These are phyloP conservation scores for Chrysina gloriosa DNA, from an alignment of 2,888 invertebrate genomes.

Conservation along the genomic window DNA sequence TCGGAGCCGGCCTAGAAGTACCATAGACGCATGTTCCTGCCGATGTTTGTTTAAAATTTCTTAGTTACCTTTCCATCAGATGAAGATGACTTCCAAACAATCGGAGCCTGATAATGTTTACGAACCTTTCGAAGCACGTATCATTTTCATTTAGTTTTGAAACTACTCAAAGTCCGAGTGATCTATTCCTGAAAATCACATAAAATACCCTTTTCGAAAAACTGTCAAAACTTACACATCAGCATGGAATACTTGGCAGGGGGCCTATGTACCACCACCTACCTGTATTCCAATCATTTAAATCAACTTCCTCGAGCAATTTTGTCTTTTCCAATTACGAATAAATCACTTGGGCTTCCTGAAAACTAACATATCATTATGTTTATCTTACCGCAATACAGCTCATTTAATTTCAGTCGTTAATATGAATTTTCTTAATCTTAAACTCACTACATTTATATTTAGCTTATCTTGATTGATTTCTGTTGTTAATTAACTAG, in stretches of 20 bases:
- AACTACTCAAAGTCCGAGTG: slow-evolving; percentile 54
- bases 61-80: slow-evolving; percentile 59
- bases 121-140: slow-evolving; percentile 62
- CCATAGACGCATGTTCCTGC: slow-evolving; percentile 50
- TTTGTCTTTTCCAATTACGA: not conserved
- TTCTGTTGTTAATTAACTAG: slow-evolving; percentile 1
- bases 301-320: not conserved
- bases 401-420: slow-evolving; percentile 33
- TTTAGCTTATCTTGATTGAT: slow-evolving; percentile 3
- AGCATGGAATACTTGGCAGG: too few species aligned
- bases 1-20: slow-evolving; percentile 43
- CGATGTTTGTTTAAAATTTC: slow-evolving; percentile 56
- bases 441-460: slow-evolving; percentile 17
- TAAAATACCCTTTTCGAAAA: not conserved
- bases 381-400: slow-evolving; percentile 29
- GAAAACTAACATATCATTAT: slow-evolving; percentile 31
- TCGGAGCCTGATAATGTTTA: slow-evolving; percentile 54
- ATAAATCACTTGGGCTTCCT: slow-evolving; percentile 28
- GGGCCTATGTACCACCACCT: too few species aligned
- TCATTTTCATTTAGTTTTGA: slow-evolving; percentile 57
- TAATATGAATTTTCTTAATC: slow-evolving; percentile 36
- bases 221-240: too few species aligned
- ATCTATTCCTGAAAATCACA: slow-evolving; percentile 50
- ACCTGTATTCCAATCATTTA: too few species aligned
- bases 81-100: slow-evolving; percentile 52